A percentile compares a stretch with the other conserved stretches of the same genome.
These are phyloP conservation scores for Chroicocephalus ridibundus DNA, from an alignment of 2,113 vertebrate genomes.

Conservation along the genomic window DNA sequence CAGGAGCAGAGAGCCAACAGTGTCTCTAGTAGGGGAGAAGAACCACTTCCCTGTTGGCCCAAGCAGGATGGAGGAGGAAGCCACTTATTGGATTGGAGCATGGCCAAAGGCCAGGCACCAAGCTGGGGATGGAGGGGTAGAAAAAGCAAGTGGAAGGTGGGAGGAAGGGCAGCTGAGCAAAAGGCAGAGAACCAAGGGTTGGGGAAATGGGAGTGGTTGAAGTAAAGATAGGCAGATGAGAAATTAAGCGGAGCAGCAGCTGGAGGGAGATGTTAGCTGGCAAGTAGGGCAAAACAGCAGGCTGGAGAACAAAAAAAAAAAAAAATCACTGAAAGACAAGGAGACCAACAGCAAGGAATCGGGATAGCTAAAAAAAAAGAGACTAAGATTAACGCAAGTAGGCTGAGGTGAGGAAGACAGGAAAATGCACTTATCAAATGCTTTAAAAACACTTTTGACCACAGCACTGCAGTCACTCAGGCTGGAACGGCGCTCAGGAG, in stretches of 20 bases:
- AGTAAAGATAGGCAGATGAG: not conserved
- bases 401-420: not conserved
- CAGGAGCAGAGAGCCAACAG: accelerated
- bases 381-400: not conserved
- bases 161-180: not conserved
- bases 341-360: not conserved
- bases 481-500: not conserved
- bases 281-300: not conserved
- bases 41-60: not conserved
- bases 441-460: not conserved
- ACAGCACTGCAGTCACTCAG: not conserved
- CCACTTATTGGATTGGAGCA: not conserved
- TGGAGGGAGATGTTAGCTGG: not conserved
- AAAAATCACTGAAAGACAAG: not conserved
- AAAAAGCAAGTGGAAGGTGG: not conserved
- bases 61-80: not conserved
- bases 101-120: accelerated
- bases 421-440: not conserved
- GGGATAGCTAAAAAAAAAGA: not conserved
- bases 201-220: accelerated
- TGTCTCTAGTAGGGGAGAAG: accelerated
- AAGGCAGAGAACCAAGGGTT: not conserved
- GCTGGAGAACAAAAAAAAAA: not conserved
- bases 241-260: not conserved
- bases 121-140: not conserved